Base-by-base conservation (phyloP, 1,140 invertebrate genomes). In the Neodiprion pinetum region DNA sequence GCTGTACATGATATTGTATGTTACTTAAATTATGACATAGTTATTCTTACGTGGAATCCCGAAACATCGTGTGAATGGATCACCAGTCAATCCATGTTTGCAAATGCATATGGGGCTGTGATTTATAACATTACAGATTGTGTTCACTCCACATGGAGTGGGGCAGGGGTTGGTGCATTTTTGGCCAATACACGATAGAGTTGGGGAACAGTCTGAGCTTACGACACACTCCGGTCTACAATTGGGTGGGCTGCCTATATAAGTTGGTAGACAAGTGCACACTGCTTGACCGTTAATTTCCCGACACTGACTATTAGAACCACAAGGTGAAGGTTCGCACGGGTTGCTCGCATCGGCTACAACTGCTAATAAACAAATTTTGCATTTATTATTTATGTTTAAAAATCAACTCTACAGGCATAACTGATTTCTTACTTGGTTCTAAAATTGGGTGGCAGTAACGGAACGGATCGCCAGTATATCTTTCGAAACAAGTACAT, bases 121-220 rank as follows among this genome's bases (percentile, higher is more conserved):
- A 76, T 88, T 87, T 5, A 91, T 85, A 5, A 94, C 92, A 79
- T 91, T 89, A 81, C 94, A 96, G 69, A 92, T 90, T 0, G 94
- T 92, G 80, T 92, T 91, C 10, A 91, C 85, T 9, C 95, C 95
- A 85, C 95, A 97, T 12, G 92, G 91, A 73, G 94, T 93, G 12
- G 91, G 90, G 76, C 95, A 96, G n/a, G 95, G 94, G 83, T 96
- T 92, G 50, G 90, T 88, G 82, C 95, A 96, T 88, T 94, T 94
- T 80, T 95, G 91, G 84, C 94, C 93, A 21, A 94, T 90, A 82
- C 95, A 96, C 1, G 94, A 93, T 81, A 92, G 91, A 74, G 91
- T 91, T 11, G 89, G 84, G 67, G 91, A 86, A 87, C 94, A 94
- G 86, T 96, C 94, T 11, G 93, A 92, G 83, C 93, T 95, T 7